phyloP scores from a whole-genome alignment of 2,888 invertebrate species.

The Brassicogethes aeneus region DNA sequence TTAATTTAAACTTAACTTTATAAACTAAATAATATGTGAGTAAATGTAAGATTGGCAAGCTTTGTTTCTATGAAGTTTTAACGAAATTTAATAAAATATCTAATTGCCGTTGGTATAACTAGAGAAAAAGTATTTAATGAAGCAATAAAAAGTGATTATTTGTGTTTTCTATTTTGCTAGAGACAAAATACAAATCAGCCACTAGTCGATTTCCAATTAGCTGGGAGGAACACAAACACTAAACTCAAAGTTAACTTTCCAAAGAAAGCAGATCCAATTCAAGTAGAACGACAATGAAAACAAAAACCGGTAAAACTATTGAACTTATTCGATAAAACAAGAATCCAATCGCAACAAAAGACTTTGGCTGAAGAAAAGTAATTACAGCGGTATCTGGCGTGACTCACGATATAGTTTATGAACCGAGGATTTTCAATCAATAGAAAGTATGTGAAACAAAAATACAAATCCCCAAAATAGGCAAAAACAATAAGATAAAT shows the following conservation, averaged over 20 bases:
- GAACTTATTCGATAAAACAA: slow-evolving; percentile 19
- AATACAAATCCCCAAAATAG: slow-evolving; percentile 3
- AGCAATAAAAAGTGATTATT: background rate
- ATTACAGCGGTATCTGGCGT: slow-evolving; percentile 18
- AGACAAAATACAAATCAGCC: slow-evolving; percentile 6
- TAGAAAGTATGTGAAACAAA: slow-evolving; percentile 4
- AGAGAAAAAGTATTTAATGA: background rate
- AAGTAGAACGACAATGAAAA: slow-evolving; percentile 12
- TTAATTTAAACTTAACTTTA: too few species aligned
- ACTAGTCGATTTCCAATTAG: slow-evolving; percentile 13
- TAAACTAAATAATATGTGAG: too few species aligned
- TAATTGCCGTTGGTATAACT: background rate
- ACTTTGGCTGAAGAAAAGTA: slow-evolving; percentile 17
- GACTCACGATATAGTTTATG: slow-evolving; percentile 15
- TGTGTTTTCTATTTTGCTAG: background rate
- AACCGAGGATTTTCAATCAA: slow-evolving; percentile 7
- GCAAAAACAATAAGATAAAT: background rate
- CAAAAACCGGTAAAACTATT: slow-evolving; percentile 17
- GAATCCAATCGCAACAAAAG: slow-evolving; percentile 13
- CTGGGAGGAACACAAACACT: slow-evolving; percentile 10
- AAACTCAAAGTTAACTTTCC: slow-evolving; percentile 12
- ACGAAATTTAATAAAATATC: too few species aligned
- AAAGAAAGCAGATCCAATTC: slow-evolving; percentile 14
- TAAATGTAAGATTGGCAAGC: too few species aligned
- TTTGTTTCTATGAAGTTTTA: too few species aligned